A percentile compares a stretch with the other conserved stretches of the same genome.
These are phyloP conservation scores for Zaprionus ghesquierei DNA, from an alignment of 1,140 invertebrate genomes.

Conservation along the genomic window DNA sequence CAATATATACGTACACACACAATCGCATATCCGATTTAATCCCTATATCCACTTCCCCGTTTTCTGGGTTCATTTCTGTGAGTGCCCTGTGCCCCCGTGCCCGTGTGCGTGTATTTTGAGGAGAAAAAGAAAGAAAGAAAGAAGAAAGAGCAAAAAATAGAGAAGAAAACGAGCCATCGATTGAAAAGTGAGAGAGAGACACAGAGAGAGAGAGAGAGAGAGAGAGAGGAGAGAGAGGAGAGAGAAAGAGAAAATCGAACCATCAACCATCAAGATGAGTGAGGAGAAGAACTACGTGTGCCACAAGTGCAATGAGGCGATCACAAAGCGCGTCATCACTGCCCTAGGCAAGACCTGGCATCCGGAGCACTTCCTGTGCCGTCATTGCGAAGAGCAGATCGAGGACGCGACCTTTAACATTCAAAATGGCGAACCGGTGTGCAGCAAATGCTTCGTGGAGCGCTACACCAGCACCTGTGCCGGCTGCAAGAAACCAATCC, in stretches of 20 bases:
- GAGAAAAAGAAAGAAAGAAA: neutral
- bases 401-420: constrained; percentile 87
- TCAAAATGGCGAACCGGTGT: constrained; percentile 87
- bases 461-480: constrained; percentile 88
- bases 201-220: neutral
- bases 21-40: neutral
- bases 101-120: neutral
- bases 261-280: constrained; percentile 45
- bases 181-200: neutral
- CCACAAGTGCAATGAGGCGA: constrained; percentile 75
- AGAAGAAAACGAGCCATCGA: neutral
- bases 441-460: constrained; percentile 88
- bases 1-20: neutral
- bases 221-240: neutral
- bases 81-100: neutral
- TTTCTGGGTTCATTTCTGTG: neutral
- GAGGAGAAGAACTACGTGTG: constrained; percentile 53
- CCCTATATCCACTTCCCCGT: neutral
- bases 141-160: neutral
- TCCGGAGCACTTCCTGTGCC: constrained; percentile 98
- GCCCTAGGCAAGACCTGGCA: constrained; percentile 99
- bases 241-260: neutral
- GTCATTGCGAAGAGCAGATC: constrained; percentile 85
- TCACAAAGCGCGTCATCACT: constrained; percentile 84
- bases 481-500: constrained; percentile 88